A percentile compares a stretch with the other conserved stretches of the same genome.
Conservation (phyloP, 2,888 invertebrate species). For the Molorchus minor region DNA sequence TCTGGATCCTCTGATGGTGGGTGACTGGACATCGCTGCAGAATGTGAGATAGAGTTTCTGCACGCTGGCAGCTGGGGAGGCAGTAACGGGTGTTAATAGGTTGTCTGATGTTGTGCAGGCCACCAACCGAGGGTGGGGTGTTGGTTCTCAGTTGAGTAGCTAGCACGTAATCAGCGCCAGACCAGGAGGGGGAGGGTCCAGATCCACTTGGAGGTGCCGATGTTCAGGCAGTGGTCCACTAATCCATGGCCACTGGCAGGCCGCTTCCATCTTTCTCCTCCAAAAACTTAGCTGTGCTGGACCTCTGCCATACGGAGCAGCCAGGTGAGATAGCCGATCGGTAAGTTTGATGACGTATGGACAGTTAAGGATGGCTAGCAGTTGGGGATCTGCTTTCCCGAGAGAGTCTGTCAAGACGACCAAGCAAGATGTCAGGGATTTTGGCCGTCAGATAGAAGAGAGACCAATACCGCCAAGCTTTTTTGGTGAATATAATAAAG, state of each 20-base stretch:
- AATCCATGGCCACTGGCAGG: conserved; percentile 14
- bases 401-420: no score
- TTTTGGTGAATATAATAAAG: no score
- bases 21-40: conserved; percentile 34
- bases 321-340: background rate
- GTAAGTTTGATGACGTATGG: no score
- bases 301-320: background rate
- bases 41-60: conserved; percentile 27
- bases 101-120: conserved; percentile 13
- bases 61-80: conserved; percentile 18
- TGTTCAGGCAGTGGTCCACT: background rate
- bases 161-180: conserved; percentile 24
- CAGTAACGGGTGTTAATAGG: background rate
- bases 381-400: background rate
- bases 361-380: background rate
- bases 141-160: conserved; percentile 32
- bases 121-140: conserved; percentile 28
- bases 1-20: conserved; percentile 16
- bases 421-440: no score
- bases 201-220: conserved; percentile 14
- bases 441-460: no score
- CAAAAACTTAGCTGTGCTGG: background rate
- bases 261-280: background rate
- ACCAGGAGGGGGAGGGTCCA: conserved; percentile 19
- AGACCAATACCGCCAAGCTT: no score